A percentile compares a stretch with the other conserved stretches of the same genome.
phyloP scores from a whole-genome alignment of 1,140 invertebrate species.

The Halesus radiatus region DNA sequence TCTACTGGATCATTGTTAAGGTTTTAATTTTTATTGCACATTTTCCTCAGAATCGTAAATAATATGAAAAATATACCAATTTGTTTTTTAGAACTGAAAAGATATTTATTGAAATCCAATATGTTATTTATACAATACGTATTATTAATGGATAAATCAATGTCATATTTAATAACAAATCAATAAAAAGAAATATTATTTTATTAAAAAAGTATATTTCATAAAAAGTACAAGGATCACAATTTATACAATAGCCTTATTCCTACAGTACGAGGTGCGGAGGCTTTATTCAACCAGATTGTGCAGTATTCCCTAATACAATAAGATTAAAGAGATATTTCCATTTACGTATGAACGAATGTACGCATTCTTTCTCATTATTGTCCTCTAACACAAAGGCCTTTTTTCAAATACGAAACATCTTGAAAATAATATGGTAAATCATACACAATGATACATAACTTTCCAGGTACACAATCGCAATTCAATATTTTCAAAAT shows the following conservation, averaged over 20 bases:
- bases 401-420: background rate
- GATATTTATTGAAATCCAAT: too few species aligned
- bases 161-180: too few species aligned
- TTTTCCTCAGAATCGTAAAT: too few species aligned
- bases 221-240: conserved; percentile 47
- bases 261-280: background rate
- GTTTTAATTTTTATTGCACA: too few species aligned
- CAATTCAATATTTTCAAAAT: background rate
- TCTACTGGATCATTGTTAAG: too few species aligned
- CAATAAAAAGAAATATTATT: conserved; percentile 3
- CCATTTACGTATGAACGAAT: background rate
- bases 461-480: conserved; percentile 21
- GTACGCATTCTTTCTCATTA: background rate
- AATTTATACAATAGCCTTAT: conserved; percentile 45
- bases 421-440: conserved; percentile 4
- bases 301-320: background rate
- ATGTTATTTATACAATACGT: too few species aligned
- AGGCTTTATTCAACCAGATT: conserved; percentile 11
- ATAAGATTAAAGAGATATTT: background rate
- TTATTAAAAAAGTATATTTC: conserved; percentile 46
- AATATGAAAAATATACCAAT: too few species aligned
- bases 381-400: conserved; percentile 21
- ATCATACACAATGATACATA: background rate
- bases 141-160: too few species aligned
- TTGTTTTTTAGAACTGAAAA: too few species aligned